Conservation (phyloP, 2,113 vertebrate genomes). For the Martes martes region DNA sequence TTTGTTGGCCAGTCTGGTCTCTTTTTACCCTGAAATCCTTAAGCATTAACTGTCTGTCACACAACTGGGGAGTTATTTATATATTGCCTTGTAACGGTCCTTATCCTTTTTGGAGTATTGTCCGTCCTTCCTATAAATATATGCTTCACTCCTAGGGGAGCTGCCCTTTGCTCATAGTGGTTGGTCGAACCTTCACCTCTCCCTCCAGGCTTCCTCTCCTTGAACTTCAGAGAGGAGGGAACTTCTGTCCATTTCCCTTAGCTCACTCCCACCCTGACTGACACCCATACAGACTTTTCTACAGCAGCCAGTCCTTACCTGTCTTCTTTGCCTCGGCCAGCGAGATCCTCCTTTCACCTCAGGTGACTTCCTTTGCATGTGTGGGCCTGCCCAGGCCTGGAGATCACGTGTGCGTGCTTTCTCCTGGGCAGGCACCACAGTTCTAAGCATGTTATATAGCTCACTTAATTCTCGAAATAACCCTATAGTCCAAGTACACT, state of each 20-base stretch:
- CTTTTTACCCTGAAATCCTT: background rate
- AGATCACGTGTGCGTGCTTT: background rate
- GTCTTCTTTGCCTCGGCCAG: background rate
- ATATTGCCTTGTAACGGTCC: background rate
- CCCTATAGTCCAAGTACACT: background rate
- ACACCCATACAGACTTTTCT: rapidly evolving
- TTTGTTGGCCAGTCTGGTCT: background rate
- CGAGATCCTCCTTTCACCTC: background rate
- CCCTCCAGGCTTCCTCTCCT: background rate
- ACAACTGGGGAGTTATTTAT: background rate
- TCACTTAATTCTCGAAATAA: background rate
- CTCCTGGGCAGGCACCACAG: background rate
- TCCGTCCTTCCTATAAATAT: background rate
- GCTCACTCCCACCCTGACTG: rapidly evolving
- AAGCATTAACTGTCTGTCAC: background rate
- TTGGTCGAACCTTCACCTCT: background rate
- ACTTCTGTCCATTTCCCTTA: background rate
- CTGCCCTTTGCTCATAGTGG: background rate
- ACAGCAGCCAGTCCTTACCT: background rate
- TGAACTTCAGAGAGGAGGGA: background rate
- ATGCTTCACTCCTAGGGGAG: background rate
- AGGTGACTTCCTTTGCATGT: background rate
- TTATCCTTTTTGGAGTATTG: background rate
- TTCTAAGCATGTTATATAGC: background rate
- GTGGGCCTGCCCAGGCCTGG: background rate